Base-by-base conservation (phyloP, 2,797 vertebrate species). In the Hoplostethus mediterraneus region DNA sequence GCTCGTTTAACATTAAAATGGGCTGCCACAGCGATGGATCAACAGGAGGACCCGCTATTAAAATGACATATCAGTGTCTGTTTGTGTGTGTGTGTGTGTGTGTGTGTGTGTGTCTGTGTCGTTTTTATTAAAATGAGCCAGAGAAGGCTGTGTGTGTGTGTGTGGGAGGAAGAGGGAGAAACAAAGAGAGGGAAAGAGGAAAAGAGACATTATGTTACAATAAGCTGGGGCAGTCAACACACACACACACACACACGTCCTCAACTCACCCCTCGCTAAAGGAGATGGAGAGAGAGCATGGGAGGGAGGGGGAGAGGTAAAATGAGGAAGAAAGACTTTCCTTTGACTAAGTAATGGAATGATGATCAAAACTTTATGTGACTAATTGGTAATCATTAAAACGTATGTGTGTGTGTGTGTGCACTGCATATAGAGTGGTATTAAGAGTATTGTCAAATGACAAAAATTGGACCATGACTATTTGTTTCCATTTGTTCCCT, bases 1-100 rank as follows among this genome's bases (percentile, higher is more conserved):
- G 80, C 70, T 89, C 74, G 48, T 88, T 89, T 77, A 85, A 87
- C 76, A 75, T 88, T 81, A 77, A 84, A 90, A 90, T 90, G 74
- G 83, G 54, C 78, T 80, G 74, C 80, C 76, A 71, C 53, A 2
- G 86, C 79, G 80, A 92, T 80, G 78, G 76, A 89, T 87, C 83
- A 84, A 83, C 72, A 42, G 44, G 73, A 76, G 62, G 61, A 80
- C 48, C 1, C 4, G 36, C 84, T 75, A 84, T 82, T 74, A 88
- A 77, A 82, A 71, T 74, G 67, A 78, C 73, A 70, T 73, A 78
- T 75, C 48, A 13, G 63, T 73, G 78, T 71, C 62, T 55, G 80
- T 45, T 55, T 38, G 33, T 38, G 55, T 38, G 55, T 17, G 58
- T 47, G 42, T 30, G 42, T 6, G 78, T 21, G 21, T 21, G 21